Evolutionary conservation across 2,113 vertebrate genomes (phyloP).

Genomic region (Chloropsis cyanopogon): DNA sequence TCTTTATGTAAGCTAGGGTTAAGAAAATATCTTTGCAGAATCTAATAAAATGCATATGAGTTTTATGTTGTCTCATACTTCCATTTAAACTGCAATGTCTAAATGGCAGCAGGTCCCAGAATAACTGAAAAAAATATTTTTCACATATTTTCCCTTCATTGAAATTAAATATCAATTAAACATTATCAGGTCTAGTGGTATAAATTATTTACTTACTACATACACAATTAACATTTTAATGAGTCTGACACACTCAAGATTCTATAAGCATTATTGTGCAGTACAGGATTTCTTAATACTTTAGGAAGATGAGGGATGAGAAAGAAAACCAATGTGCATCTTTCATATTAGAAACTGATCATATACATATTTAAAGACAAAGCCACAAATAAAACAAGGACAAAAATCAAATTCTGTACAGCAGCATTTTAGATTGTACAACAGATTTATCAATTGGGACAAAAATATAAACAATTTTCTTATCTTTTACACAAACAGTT

Average conservation of each 20-base stretch:
- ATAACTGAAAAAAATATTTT: background rate
- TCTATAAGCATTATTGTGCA: background rate
- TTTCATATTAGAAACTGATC: background rate
- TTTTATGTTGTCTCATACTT: background rate
- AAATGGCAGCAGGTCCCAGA: background rate
- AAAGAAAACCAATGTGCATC: background rate
- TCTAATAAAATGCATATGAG: background rate
- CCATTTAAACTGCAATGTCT: background rate
- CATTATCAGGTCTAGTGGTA: background rate
- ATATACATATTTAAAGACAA: background rate
- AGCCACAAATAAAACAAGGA: background rate
- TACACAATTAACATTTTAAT: background rate
- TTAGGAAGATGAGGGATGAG: background rate
- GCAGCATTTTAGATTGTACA: background rate
- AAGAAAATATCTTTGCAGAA: constrained; percentile 3
- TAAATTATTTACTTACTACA: constrained; percentile 34
- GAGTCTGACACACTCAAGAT: background rate
- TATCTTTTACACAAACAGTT: background rate
- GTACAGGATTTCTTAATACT: background rate
- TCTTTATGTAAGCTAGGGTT: constrained; percentile 2
- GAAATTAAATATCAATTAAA: background rate
- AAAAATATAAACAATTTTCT: background rate
- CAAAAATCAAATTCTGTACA: background rate
- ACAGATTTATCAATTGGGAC: background rate
- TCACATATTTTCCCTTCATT: background rate